These are phyloP conservation scores for Mobula birostris DNA, from an alignment of 2,113 vertebrate species.

Conservation along the genomic window DNA sequence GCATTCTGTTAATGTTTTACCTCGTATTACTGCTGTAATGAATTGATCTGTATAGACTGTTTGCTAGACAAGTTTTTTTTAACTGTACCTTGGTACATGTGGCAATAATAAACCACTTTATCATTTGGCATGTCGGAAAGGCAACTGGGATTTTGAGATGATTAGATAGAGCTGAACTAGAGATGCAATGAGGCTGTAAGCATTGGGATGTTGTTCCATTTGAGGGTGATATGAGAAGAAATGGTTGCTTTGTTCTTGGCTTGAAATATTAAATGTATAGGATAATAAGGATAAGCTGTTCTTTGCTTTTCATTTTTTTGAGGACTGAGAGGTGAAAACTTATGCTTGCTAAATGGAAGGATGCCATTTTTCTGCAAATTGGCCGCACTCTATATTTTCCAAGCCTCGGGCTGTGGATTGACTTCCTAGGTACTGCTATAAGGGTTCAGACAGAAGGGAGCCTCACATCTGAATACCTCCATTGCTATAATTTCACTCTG, in stretches of 20 bases:
- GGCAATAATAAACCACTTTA: neutral
- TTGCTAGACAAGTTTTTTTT: too few species aligned
- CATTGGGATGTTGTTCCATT: neutral
- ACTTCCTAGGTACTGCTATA: neutral
- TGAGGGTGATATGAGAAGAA: neutral
- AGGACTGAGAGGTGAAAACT: too few species aligned
- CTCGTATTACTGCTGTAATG: too few species aligned
- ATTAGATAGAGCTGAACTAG: neutral
- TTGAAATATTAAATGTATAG: neutral
- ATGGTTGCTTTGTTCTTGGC: neutral
- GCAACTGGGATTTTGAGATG: neutral
- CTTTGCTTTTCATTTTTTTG: neutral
- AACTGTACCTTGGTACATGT: too few species aligned
- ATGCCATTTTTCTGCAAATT: neutral
- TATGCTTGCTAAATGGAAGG: neutral
- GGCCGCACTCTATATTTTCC: neutral
- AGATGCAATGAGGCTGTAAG: neutral
- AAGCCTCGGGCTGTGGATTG: neutral
- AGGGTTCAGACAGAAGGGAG: neutral
- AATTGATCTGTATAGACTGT: too few species aligned
- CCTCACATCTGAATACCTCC: neutral
- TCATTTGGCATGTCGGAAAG: neutral
- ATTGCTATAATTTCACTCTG: neutral
- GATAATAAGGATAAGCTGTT: neutral
- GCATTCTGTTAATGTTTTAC: too few species aligned